A percentile compares a stretch with the other conserved stretches of the same genome.
phyloP scores from a whole-genome alignment of 1,140 invertebrate species.

The Drosophila ohnishii region DNA sequence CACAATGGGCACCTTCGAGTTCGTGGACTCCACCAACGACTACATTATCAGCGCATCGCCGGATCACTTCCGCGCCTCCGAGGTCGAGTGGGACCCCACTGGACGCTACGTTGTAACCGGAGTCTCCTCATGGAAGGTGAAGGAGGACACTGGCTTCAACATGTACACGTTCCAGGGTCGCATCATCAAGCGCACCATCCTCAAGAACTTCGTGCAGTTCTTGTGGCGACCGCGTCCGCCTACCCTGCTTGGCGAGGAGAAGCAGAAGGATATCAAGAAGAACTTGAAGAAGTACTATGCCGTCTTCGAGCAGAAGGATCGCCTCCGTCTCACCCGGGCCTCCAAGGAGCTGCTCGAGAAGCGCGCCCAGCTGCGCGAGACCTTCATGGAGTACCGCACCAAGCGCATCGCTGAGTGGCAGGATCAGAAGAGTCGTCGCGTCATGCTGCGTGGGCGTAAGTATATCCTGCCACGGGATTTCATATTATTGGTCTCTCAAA shows the following conservation, averaged over 20 bases:
- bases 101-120: slow-evolving; percentile 98
- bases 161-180: slow-evolving; percentile 99
- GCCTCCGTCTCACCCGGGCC: slow-evolving; percentile 94
- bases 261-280: slow-evolving; percentile 97
- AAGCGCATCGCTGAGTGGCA: slow-evolving; percentile 90
- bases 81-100: slow-evolving; percentile 99
- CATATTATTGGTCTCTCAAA: not conserved
- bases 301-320: slow-evolving; percentile 98
- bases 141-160: slow-evolving; percentile 98
- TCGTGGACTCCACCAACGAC: slow-evolving; percentile 95
- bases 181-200: slow-evolving; percentile 89
- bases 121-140: slow-evolving; percentile 97
- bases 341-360: slow-evolving; percentile 99
- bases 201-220: slow-evolving; percentile 97
- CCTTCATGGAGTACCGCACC: slow-evolving; percentile 92
- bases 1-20: slow-evolving; percentile 96
- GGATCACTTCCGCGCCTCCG: slow-evolving; percentile 95
- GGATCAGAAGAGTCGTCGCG: slow-evolving; percentile 89
- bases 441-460: slow-evolving; percentile 94
- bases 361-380: slow-evolving; percentile 93
- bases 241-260: slow-evolving; percentile 90
- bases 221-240: slow-evolving; percentile 97
- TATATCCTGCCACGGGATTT: slow-evolving; percentile 46
- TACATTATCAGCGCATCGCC: slow-evolving; percentile 96
- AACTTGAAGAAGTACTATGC: slow-evolving; percentile 98